These are phyloP conservation scores for Marcusenius ussheri DNA, from an alignment of 2,113 vertebrate species.

Conservation along the genomic window DNA sequence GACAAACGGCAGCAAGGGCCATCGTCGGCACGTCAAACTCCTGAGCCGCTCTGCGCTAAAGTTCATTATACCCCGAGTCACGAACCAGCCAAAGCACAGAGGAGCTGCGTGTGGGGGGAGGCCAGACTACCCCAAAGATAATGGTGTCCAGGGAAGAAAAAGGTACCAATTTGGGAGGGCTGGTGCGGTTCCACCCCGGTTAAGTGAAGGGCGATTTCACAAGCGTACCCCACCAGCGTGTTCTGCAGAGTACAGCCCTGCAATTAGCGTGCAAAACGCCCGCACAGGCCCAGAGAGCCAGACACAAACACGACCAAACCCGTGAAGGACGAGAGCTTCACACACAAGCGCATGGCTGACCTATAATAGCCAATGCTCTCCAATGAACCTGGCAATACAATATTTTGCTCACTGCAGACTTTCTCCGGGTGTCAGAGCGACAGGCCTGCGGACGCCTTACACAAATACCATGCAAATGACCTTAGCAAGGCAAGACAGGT, in stretches of 20 bases:
- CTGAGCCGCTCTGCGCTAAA: neutral
- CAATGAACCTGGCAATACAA: neutral
- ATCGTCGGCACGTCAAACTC: neutral
- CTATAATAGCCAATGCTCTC: neutral
- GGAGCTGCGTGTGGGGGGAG: neutral
- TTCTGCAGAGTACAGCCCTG: neutral
- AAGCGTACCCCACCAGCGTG: neutral
- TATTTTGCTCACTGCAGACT: neutral
- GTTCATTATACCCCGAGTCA: neutral
- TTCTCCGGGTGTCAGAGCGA: neutral
- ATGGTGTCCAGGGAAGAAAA: neutral
- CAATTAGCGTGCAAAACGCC: neutral
- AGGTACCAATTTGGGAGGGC: conserved; percentile 9
- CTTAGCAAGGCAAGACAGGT: no score
- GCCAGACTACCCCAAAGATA: neutral
- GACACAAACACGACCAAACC: neutral
- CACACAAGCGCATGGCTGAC: neutral
- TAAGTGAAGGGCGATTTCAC: neutral
- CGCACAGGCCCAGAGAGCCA: neutral
- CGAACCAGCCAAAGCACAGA: neutral
- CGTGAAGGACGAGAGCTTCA: neutral
- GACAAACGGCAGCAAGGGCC: neutral
- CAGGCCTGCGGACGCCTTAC: neutral
- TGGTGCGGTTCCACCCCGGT: neutral
- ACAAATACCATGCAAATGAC: conserved; percentile 10